phyloP scores from a whole-genome alignment of 2,797 vertebrate genomes.

The Xyrichtys novacula region DNA sequence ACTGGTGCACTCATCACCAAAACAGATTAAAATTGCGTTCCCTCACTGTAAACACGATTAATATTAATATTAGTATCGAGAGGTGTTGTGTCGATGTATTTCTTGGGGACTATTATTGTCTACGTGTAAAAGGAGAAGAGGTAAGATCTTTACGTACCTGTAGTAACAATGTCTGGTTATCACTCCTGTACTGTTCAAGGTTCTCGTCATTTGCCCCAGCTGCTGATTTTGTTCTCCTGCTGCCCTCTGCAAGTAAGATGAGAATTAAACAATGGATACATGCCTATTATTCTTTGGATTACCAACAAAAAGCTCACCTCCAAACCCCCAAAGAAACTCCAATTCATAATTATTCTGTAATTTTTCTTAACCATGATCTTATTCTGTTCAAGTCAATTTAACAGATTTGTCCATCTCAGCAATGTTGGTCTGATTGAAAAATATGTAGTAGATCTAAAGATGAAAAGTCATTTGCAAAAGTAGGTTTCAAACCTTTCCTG shows the following conservation, averaged over 20 bases:
- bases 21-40: not conserved
- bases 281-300: constrained; percentile 2
- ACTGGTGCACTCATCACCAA: not conserved
- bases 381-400: too few relatives aligned
- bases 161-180: constrained; percentile 87
- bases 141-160: constrained; percentile 83
- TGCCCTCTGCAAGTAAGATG: constrained; percentile 65
- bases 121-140: too few relatives aligned
- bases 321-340: not conserved
- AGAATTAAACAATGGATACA: not conserved
- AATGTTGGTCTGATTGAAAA: not conserved
- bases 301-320: not conserved
- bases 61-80: not conserved
- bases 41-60: too few relatives aligned
- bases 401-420: not conserved
- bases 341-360: too few relatives aligned
- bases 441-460: not conserved
- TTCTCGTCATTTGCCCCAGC: constrained; percentile 63
- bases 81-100: not conserved
- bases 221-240: constrained; percentile 71
- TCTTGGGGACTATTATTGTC: not conserved
- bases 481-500: constrained; percentile 75
- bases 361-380: not conserved
- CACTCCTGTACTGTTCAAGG: constrained; percentile 83
- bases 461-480: not conserved